A percentile compares a stretch with the other conserved stretches of the same genome.
These are phyloP conservation scores for Hirtodrosophila cameraria DNA, from an alignment of 2,888 invertebrate genomes.

Conservation along the genomic window DNA sequence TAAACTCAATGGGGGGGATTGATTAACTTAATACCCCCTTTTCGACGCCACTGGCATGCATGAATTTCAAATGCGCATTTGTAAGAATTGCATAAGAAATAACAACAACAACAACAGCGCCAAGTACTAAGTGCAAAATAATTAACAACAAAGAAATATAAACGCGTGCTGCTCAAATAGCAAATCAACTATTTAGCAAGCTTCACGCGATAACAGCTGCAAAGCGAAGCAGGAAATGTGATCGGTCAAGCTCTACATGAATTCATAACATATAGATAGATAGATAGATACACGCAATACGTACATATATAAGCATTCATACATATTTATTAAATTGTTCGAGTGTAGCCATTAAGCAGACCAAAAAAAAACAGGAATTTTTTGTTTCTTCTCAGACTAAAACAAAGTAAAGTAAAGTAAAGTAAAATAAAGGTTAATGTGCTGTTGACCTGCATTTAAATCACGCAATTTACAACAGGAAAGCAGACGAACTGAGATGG, in stretches of 20 bases:
- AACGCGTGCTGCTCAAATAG: constrained; percentile 23
- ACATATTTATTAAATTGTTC: background rate
- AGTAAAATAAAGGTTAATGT: constrained; percentile 56
- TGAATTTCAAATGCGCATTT: constrained; percentile 59
- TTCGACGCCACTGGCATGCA: too few relatives aligned
- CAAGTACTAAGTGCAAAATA: constrained; percentile 45
- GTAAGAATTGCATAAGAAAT: constrained; percentile 56
- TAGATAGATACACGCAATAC: too few relatives aligned
- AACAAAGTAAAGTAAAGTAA: constrained; percentile 19
- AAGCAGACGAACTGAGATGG: constrained; percentile 34
- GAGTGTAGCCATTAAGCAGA: background rate
- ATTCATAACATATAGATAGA: background rate
- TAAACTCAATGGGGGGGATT: too few relatives aligned
- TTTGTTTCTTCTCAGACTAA: constrained; percentile 14
- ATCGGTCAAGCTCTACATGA: background rate
- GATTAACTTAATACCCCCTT: too few relatives aligned
- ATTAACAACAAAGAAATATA: constrained; percentile 41
- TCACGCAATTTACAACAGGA: constrained; percentile 56
- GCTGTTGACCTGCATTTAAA: constrained; percentile 71
- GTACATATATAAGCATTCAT: background rate
- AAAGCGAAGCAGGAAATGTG: constrained; percentile 7
- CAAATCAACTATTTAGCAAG: constrained; percentile 3
- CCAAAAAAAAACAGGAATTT: constrained; percentile 28
- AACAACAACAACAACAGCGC: constrained; percentile 31
- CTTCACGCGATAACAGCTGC: constrained; percentile 15